Conservation (phyloP, 1,140 invertebrate genomes). For the Ctenoplectra terminalis region DNA sequence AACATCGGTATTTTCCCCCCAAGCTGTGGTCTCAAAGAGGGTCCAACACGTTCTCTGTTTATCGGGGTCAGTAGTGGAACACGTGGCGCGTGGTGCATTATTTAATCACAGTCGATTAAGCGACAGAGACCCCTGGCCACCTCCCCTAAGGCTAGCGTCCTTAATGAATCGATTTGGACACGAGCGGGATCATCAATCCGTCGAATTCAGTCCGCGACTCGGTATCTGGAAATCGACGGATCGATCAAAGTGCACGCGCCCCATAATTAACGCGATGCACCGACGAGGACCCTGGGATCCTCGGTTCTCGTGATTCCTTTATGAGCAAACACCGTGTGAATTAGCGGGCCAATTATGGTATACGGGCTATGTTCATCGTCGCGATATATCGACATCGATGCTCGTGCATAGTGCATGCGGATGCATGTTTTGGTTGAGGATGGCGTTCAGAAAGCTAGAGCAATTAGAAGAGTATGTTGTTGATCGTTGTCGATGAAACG, state of each 20-base stretch:
- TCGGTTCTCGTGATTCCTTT: slow-evolving; percentile 28
- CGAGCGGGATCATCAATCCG: slow-evolving; percentile 34
- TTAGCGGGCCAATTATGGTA: slow-evolving; percentile 34
- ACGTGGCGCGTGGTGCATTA: slow-evolving; percentile 49
- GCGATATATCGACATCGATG: slow-evolving; percentile 9
- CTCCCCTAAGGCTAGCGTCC: neutral
- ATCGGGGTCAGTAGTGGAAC: slow-evolving; percentile 19
- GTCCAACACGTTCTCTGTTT: slow-evolving; percentile 22
- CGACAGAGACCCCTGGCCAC: neutral
- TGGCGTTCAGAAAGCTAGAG: neutral
- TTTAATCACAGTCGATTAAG: slow-evolving; percentile 63
- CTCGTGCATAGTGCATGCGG: slow-evolving; percentile 1
- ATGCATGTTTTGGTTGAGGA: neutral
- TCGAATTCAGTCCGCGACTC: neutral
- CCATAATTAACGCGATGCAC: slow-evolving; percentile 46
- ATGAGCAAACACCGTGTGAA: slow-evolving; percentile 38
- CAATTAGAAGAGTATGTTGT: slow-evolving; percentile 4
- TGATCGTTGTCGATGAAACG: neutral
- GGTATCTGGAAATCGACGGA: neutral
- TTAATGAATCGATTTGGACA: slow-evolving; percentile 56
- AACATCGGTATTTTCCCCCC: neutral
- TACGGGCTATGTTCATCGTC: neutral
- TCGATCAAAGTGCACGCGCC: slow-evolving; percentile 9
- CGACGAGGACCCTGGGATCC: neutral
- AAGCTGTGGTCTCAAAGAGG: neutral